Evolutionary conservation across 2,888 invertebrate species (phyloP).

Genomic region (Dicycla oo): DNA sequence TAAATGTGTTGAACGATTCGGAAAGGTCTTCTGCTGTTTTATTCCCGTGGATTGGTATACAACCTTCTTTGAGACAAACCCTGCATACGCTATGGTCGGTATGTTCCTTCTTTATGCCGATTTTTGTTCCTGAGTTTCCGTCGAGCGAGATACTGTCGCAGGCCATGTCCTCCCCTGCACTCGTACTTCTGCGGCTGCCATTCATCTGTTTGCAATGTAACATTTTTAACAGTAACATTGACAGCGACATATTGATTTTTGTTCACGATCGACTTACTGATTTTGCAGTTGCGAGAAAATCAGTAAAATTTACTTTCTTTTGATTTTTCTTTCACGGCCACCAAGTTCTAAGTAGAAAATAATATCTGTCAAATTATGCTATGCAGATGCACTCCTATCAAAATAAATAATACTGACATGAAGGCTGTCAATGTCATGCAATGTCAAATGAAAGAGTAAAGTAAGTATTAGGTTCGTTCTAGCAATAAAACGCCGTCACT

Average conservation of each 20-base stretch:
- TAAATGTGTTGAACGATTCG: slow-evolving; percentile 73
- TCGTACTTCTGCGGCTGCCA: slow-evolving; percentile 25
- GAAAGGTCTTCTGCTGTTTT: slow-evolving; percentile 70
- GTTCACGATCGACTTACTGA: slow-evolving; percentile 5
- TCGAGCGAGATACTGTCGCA: slow-evolving; percentile 24
- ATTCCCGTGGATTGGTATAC: slow-evolving; percentile 77
- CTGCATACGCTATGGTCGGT: slow-evolving; percentile 72
- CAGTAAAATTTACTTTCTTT: not conserved
- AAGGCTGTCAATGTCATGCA: not conserved
- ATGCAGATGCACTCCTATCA: too few relatives aligned
- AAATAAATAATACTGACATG: not conserved
- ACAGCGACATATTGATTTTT: slow-evolving; percentile 63
- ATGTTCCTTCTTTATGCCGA: slow-evolving; percentile 57
- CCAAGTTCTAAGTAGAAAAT: not conserved
- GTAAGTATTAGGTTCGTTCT: too few relatives aligned
- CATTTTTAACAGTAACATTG: slow-evolving; percentile 76
- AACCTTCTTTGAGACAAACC: slow-evolving; percentile 83
- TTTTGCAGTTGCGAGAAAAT: not conserved
- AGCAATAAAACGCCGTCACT: not conserved
- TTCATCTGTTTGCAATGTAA: slow-evolving; percentile 73
- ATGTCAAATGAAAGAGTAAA: too few relatives aligned
- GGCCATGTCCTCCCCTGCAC: slow-evolving; percentile 8
- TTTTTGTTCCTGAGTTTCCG: slow-evolving; percentile 21
- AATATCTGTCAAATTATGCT: not conserved
- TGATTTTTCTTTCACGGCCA: not conserved